A percentile compares a stretch with the other conserved stretches of the same genome.
These are phyloP conservation scores for Automeris io DNA, from an alignment of 2,888 invertebrate species.

Conservation along the genomic window DNA sequence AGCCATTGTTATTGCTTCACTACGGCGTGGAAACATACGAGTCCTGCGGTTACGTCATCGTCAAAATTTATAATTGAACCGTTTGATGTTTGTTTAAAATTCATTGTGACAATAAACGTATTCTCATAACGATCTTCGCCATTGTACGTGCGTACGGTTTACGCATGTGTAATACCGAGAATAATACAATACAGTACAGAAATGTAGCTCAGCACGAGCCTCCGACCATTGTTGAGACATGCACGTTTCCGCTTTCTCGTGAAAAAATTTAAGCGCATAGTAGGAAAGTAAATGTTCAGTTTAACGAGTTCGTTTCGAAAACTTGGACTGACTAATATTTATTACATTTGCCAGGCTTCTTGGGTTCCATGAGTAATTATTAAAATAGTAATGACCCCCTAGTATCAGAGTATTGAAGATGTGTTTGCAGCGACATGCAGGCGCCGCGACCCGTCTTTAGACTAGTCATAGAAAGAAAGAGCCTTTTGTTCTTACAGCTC, in stretches of 20 bases:
- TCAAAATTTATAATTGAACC: conserved; percentile 10
- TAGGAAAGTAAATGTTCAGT: conserved; percentile 61
- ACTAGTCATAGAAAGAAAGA: conserved; percentile 47
- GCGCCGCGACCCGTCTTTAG: conserved; percentile 32
- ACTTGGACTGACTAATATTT: conserved; percentile 15
- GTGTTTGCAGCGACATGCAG: conserved; percentile 32
- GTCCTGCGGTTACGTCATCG: conserved; percentile 10
- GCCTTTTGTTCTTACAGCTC: conserved; percentile 50
- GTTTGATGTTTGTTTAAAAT: conserved; percentile 19
- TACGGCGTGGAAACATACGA: conserved; percentile 6
- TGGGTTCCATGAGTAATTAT: no score
- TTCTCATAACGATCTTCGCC: conserved; percentile 16
- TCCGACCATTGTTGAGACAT: conserved; percentile 63
- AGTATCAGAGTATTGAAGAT: not conserved
- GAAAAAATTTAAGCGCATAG: conserved; percentile 69
- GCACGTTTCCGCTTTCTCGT: conserved; percentile 75
- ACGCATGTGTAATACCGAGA: conserved; percentile 50
- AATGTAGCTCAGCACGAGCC: conserved; percentile 60
- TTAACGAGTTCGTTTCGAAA: conserved; percentile 36
- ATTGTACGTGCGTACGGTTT: conserved; percentile 10
- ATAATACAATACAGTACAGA: conserved; percentile 58
- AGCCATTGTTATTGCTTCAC: conserved; percentile 8
- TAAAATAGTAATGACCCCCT: not conserved
- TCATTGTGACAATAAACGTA: conserved; percentile 20
- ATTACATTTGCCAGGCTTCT: no score